Conservation (phyloP, 1,140 invertebrate species). For the Aleiodes sp. region DNA sequence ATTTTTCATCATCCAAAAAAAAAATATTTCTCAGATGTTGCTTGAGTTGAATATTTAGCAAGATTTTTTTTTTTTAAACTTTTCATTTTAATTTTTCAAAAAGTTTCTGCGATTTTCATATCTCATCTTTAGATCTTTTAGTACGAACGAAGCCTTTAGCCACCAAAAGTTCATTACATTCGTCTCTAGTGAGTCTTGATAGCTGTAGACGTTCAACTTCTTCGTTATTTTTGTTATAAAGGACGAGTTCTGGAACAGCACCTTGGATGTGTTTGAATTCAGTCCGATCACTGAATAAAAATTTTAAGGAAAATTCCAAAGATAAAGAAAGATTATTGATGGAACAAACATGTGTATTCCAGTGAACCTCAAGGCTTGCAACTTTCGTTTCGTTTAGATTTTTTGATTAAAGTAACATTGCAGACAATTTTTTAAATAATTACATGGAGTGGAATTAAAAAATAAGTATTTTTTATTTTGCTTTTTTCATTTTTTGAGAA, state of each 20-base stretch:
- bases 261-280: slow-evolving; percentile 76
- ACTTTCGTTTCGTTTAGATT: too few species aligned
- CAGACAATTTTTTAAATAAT: too few species aligned
- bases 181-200: slow-evolving; percentile 68
- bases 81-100: neutral
- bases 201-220: slow-evolving; percentile 74
- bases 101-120: slow-evolving; percentile 44
- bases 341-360: too few species aligned
- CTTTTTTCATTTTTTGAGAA: too few species aligned
- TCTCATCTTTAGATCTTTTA: slow-evolving; percentile 51
- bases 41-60: neutral
- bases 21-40: too few species aligned
- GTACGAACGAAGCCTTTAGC: slow-evolving; percentile 71
- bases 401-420: too few species aligned
- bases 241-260: slow-evolving; percentile 73
- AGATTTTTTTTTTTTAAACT: neutral
- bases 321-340: too few species aligned
- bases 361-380: too few species aligned
- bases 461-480: too few species aligned
- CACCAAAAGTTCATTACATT: slow-evolving; percentile 75
- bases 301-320: neutral
- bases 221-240: slow-evolving; percentile 70
- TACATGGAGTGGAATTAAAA: too few species aligned
- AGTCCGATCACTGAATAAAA: slow-evolving; percentile 65
- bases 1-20: too few species aligned